Percentiles rank a stretch among this genome's conserved stretches.
Evolutionary conservation across 1,140 invertebrate species (phyloP).

Genomic region (Pseudachorutes palmiensis): DNA sequence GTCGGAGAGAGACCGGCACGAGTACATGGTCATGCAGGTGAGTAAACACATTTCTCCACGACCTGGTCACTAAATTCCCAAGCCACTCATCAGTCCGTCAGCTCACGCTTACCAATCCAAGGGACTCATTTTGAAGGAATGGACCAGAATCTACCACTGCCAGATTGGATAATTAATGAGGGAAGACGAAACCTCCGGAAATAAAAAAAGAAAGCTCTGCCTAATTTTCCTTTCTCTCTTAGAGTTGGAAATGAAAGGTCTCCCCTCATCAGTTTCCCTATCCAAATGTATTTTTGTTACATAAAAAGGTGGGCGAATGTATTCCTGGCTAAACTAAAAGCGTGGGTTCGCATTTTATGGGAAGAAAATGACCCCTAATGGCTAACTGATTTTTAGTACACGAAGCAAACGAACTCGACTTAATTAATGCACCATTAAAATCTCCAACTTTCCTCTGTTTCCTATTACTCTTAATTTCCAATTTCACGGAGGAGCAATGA

Average conservation of each 20-base stretch:
- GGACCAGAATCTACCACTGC: not conserved
- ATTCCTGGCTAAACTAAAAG: not conserved
- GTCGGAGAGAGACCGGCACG: constrained; percentile 62
- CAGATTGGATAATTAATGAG: not conserved
- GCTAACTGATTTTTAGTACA: too few relatives aligned
- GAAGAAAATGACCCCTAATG: too few relatives aligned
- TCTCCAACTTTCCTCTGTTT: too few relatives aligned
- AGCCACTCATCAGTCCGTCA: not conserved
- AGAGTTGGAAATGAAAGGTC: too few relatives aligned
- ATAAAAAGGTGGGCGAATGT: not conserved
- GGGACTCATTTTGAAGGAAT: not conserved
- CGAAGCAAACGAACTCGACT: too few relatives aligned
- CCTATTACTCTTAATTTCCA: too few relatives aligned
- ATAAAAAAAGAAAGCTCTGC: not conserved
- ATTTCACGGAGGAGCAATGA: too few relatives aligned
- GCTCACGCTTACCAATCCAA: not conserved
- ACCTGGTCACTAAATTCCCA: not conserved
- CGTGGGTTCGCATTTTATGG: too few relatives aligned
- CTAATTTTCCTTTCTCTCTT: not conserved
- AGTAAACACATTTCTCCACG: not conserved
- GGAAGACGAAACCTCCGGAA: not conserved
- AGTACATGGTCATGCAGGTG: constrained; percentile 68
- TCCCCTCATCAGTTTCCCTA: too few relatives aligned
- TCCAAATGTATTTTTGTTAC: too few relatives aligned
- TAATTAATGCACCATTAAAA: too few relatives aligned